Conservation (phyloP, 1,140 invertebrate species). For the Ooceraea biroi region DNA sequence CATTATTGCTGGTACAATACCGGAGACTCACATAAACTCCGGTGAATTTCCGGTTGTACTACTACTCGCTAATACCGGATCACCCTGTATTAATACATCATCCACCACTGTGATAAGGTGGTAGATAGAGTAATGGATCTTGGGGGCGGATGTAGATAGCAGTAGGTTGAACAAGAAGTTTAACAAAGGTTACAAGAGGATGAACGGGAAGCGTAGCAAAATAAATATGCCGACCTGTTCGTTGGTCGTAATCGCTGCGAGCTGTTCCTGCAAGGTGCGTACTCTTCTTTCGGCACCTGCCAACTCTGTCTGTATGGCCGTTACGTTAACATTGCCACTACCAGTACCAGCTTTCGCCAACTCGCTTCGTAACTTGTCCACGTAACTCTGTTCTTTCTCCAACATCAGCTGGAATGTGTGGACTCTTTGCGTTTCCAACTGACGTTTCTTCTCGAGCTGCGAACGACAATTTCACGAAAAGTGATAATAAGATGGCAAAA, state of each 20-base stretch:
- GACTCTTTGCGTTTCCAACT: slow-evolving; percentile 91
- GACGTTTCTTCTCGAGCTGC: slow-evolving; percentile 92
- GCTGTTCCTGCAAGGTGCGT: slow-evolving; percentile 88
- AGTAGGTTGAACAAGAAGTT: neutral
- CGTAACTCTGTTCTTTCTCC: slow-evolving; percentile 92
- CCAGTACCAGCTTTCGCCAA: slow-evolving; percentile 86
- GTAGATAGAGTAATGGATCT: neutral
- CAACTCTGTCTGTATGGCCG: slow-evolving; percentile 85
- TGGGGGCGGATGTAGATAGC: neutral
- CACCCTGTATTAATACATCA: neutral
- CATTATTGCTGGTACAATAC: neutral
- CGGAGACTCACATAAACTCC: neutral
- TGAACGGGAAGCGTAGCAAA: neutral
- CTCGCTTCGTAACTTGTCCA: slow-evolving; percentile 90
- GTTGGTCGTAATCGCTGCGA: slow-evolving; percentile 83
- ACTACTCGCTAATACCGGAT: neutral
- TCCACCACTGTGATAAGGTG: neutral
- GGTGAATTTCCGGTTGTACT: neutral
- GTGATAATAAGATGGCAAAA: neutral
- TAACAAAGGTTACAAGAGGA: neutral
- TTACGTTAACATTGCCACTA: slow-evolving; percentile 81
- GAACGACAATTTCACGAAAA: slow-evolving; percentile 65
- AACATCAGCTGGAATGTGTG: slow-evolving; percentile 93
- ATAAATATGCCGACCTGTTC: slow-evolving; percentile 78
- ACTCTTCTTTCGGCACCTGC: slow-evolving; percentile 88